Conservation (phyloP, 2,888 invertebrate genomes). For the Macrosoma leucophasiata region DNA sequence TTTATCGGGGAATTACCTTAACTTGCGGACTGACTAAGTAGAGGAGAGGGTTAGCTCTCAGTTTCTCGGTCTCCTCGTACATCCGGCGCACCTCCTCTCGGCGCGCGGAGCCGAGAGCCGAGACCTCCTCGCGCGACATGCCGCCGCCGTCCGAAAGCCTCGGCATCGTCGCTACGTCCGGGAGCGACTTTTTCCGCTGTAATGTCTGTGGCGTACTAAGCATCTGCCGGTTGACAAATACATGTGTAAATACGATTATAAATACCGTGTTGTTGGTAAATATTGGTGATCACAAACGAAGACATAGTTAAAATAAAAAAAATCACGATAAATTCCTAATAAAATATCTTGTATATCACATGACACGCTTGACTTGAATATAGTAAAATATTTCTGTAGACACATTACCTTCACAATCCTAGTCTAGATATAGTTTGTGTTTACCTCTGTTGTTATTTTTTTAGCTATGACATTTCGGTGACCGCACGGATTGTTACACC, state of each 20-base stretch:
- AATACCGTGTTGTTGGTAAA: too few relatives aligned
- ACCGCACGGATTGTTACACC: too few relatives aligned
- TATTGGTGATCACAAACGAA: too few relatives aligned
- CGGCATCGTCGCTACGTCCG: conserved; percentile 92
- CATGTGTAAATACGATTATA: not conserved
- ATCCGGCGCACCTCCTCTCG: conserved; percentile 95
- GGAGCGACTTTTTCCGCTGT: conserved; percentile 97
- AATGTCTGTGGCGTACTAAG: conserved; percentile 85
- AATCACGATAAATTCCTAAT: too few relatives aligned
- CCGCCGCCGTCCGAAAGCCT: conserved; percentile 84
- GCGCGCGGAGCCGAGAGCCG: conserved; percentile 93
- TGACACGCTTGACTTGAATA: too few relatives aligned
- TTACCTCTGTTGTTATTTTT: too few relatives aligned
- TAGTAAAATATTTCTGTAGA: too few relatives aligned
- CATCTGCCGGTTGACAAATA: conserved; percentile 77
- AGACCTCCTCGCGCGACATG: conserved; percentile 97
- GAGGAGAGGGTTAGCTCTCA: conserved; percentile 95
- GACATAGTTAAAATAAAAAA: too few relatives aligned
- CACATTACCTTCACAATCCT: too few relatives aligned
- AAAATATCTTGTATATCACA: too few relatives aligned
- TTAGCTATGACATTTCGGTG: too few relatives aligned
- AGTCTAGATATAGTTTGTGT: too few relatives aligned
- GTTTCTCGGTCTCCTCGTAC: conserved; percentile 92
- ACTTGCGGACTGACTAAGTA: conserved; percentile 98
- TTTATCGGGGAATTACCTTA: conserved; percentile 83